A percentile compares a stretch with the other conserved stretches of the same genome.
phyloP scores from a whole-genome alignment of 2,113 vertebrate species.

The Mixornis gularis region DNA sequence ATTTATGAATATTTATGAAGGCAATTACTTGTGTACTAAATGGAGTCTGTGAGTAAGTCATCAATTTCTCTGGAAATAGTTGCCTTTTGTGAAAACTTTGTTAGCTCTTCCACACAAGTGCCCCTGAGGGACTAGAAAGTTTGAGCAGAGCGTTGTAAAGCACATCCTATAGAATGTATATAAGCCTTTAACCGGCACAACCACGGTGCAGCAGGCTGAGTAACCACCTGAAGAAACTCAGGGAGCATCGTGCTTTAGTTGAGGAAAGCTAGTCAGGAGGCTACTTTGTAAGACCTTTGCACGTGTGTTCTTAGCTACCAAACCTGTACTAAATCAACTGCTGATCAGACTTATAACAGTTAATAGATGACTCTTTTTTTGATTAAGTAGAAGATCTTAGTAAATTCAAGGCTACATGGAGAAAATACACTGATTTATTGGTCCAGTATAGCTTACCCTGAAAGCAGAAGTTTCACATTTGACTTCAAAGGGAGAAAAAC shows the following conservation, averaged over 20 bases:
- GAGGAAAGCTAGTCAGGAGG: background rate
- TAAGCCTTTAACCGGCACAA: background rate
- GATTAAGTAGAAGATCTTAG: background rate
- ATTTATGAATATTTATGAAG: conserved; percentile 49
- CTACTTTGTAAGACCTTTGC: background rate
- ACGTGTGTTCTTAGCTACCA: background rate
- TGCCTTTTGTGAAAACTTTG: background rate
- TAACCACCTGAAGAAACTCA: background rate
- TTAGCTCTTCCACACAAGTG: background rate
- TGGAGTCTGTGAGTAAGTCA: background rate
- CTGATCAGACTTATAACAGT: background rate
- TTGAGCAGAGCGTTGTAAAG: background rate
- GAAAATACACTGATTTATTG: conserved; percentile 9
- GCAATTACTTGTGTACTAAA: background rate
- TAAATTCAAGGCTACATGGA: background rate
- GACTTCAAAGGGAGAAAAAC: conserved; percentile 2
- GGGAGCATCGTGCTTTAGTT: background rate
- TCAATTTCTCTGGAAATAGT: background rate
- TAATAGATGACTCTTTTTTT: background rate
- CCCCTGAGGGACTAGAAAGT: background rate
- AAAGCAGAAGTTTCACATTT: conserved; percentile 5
- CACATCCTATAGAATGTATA: background rate
- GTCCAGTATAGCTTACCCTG: background rate
- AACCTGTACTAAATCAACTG: background rate
- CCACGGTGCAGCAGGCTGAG: background rate